Percentiles rank a stretch among this genome's conserved stretches.
phyloP scores from a whole-genome alignment of 2,888 invertebrate species.

The Melanotus villosus region DNA sequence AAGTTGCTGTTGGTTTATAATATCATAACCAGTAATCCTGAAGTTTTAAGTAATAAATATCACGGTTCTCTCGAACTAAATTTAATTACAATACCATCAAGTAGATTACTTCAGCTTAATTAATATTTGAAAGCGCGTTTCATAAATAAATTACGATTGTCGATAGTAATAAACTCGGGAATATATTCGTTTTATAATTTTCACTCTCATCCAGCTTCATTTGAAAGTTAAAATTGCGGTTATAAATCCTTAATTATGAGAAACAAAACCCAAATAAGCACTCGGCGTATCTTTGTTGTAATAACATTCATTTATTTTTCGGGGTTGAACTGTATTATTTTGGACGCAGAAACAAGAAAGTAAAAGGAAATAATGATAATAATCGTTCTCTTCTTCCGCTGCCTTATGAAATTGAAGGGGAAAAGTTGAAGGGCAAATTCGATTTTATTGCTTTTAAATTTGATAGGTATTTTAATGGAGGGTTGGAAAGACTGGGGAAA shows the following conservation, averaged over 20 bases:
- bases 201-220: background rate
- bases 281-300: slow-evolving; percentile 1
- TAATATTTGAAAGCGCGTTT: too few species aligned
- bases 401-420: slow-evolving; percentile 19
- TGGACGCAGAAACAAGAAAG: slow-evolving; percentile 18
- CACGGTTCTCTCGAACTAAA: too few species aligned
- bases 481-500: slow-evolving; percentile 23
- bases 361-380: slow-evolving; percentile 27
- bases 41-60: too few species aligned
- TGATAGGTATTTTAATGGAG: slow-evolving; percentile 39
- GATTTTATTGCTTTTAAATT: slow-evolving; percentile 39
- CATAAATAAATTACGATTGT: too few species aligned
- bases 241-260: slow-evolving; percentile 17
- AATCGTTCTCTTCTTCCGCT: slow-evolving; percentile 19
- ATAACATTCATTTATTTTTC: slow-evolving; percentile 22
- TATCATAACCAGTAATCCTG: too few species aligned
- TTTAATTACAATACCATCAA: background rate
- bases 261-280: slow-evolving; percentile 24
- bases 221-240: background rate
- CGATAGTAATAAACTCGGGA: too few species aligned
- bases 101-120: too few species aligned
- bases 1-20: too few species aligned
- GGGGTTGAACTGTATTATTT: slow-evolving; percentile 3
- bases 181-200: background rate
- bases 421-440: slow-evolving; percentile 28